Evolutionary conservation across 1,140 invertebrate genomes (phyloP), one percentile per base, ranked within the genome.

Genomic region (Contarinia nasturtii): DNA sequence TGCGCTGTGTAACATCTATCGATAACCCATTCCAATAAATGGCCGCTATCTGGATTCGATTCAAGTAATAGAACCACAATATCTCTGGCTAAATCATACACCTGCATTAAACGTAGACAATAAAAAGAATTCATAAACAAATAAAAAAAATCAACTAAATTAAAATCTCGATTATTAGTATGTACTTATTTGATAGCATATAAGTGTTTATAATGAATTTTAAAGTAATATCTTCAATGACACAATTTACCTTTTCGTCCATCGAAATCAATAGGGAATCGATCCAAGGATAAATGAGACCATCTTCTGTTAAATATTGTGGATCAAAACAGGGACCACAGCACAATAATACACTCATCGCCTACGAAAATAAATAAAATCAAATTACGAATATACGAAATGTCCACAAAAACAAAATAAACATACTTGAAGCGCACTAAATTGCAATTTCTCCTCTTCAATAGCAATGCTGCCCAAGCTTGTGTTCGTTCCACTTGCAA

Each of bases 21-120:
- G 18, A 98, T 91, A 1, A 93, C 82, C 93, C 93, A 98, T 66
- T 98, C 95, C 7, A 98, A 67, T 14, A 98, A 67, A 2, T 85
- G 75, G 0, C 90, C 87, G 47, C 86, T 83, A 61, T 98, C 93
- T 1, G 92, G 84, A 71, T 98, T 99, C 53, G 88, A 91, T 67
- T 98, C 93, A 42, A 99, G 65, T 20, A 98, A 66, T 27, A 96
- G 65, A 1, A 96, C 85, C 8, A 98, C 82, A 1, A 91, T 96
- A 67, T 97, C 90, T 41, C 91, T 79, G 1, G 82, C 90, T 49
- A 98, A 64, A 49, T 81, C 76, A 63, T 91, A 89, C 52, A 96
- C 81, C 87, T 93, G 55, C 37, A 57, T 60, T 49, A 38, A 38
- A 38, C 14, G 7, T 34, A 8, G 7, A 8, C 7, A 34, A 8